These are phyloP conservation scores for Drosophila trichaetosa DNA, from an alignment of 2,888 invertebrate genomes.

Conservation along the genomic window DNA sequence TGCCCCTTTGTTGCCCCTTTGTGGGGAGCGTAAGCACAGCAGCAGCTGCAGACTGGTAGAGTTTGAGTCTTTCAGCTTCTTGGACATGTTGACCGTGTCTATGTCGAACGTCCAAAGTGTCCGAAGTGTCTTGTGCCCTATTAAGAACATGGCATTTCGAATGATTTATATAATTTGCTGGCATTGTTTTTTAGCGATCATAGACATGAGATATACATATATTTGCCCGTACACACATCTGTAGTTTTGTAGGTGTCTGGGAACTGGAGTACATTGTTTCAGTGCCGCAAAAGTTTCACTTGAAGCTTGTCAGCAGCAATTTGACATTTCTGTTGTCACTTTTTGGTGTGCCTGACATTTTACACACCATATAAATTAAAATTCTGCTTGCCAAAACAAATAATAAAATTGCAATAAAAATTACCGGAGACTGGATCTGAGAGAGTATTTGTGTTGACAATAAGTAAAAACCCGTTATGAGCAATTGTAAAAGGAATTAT, in stretches of 20 bases:
- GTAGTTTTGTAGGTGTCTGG: conserved; percentile 49
- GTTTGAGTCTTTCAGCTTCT: conserved; percentile 36
- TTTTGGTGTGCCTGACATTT: conserved; percentile 72
- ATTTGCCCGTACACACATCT: conserved; percentile 2
- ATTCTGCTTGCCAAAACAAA: conserved; percentile 36
- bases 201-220: conserved; percentile 41
- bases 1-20: background rate
- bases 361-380: conserved; percentile 77
- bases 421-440: conserved; percentile 2
- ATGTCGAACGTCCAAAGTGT: conserved; percentile 61
- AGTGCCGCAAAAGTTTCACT: conserved; percentile 23
- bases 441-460: background rate
- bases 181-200: conserved; percentile 63
- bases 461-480: conserved; percentile 20
- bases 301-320: conserved; percentile 65
- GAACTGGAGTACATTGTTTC: conserved; percentile 42
- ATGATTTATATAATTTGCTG: conserved; percentile 74
- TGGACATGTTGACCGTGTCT: conserved; percentile 68
- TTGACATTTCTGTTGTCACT: conserved; percentile 76
- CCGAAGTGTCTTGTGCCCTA: conserved; percentile 74
- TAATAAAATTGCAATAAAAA: conserved; percentile 12
- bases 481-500: conserved; percentile 32
- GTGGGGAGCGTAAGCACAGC: conserved; percentile 62
- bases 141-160: conserved; percentile 74
- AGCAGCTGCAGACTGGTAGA: conserved; percentile 45